Conservation (phyloP, 2,888 invertebrate species). For the Dexiosoma caninum region DNA sequence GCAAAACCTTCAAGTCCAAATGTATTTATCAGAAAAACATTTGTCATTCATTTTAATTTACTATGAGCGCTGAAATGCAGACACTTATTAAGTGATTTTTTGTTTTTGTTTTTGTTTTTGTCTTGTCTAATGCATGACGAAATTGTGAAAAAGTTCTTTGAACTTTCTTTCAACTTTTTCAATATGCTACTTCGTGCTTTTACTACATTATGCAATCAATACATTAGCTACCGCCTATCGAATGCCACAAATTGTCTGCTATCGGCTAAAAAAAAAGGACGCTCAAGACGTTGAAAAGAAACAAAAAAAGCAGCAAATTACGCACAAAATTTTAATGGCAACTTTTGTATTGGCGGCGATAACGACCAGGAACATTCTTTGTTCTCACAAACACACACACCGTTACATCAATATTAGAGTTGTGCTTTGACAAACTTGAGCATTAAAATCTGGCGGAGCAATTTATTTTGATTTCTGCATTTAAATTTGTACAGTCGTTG, state of each 20-base stretch:
- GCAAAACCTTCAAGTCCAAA: neutral
- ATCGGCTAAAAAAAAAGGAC: slow-evolving; percentile 33
- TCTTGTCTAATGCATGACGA: neutral
- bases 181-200: slow-evolving; percentile 21
- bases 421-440: slow-evolving; percentile 35
- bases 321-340: neutral
- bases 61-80: slow-evolving; percentile 9
- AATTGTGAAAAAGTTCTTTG: slow-evolving; percentile 41
- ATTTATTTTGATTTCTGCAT: neutral
- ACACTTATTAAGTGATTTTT: neutral
- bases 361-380: slow-evolving; percentile 39
- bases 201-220: slow-evolving; percentile 46
- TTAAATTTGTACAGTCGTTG: neutral
- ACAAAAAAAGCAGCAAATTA: neutral
- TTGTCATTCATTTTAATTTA: slow-evolving; percentile 28
- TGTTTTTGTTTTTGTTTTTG: neutral
- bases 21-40: slow-evolving; percentile 24
- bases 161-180: slow-evolving; percentile 29
- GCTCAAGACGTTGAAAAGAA: slow-evolving; percentile 15
- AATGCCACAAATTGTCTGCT: slow-evolving; percentile 51
- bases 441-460: neutral
- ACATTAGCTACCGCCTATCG: slow-evolving; percentile 48
- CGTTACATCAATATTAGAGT: slow-evolving; percentile 51
- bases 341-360: neutral
- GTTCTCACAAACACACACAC: slow-evolving; percentile 46